Base-by-base conservation (phyloP, 2,888 invertebrate genomes). In the Papilio demoleus region DNA sequence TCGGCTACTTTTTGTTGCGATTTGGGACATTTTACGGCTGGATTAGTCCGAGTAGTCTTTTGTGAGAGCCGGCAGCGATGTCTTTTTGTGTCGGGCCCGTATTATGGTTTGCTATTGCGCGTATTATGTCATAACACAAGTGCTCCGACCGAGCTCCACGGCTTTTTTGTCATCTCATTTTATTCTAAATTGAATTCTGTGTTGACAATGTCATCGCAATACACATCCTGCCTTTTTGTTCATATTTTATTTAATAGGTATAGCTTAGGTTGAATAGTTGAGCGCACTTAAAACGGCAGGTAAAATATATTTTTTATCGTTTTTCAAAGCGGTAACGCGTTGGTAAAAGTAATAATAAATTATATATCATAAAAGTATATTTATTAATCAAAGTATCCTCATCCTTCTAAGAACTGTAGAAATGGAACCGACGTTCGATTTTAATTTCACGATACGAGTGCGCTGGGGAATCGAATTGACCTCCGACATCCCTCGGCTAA, bases 1-100 rank as follows among this genome's bases (percentile, higher is more conserved):
- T 90, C 90, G 90, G 87, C 79, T 75, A 80, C 82, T 89, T 92
- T 92, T 92, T 92, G 85, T 89, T 73, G 73, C 77, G 82, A 83
- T 89, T 90, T 88, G 92, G 90, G 93, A 93, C 93, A 93, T 92
- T 93, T 92, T 90, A 88, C 93, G 92, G 88, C 80, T 88, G 92
- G 89, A 90, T 90, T 90, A 88, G 77, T 81, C 77, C 75, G 84
- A 87, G 89, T 90, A 86, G 86, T 87, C 80, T 85, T 88, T 86
- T 88, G 83, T 87, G 72, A 76, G 77, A 77, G 78, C 81, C 83
- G 84, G 83, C 85, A 81, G 81, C 82, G 86, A 86, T 83, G 90
- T 86, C 90, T 92, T 92, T 92, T 92, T 92, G 85, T 88, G 73
- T 71, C 75, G 76, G 80, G 75, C 78, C 80, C 77, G 82, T 81